Evolutionary conservation across 1,140 invertebrate genomes (phyloP).

Genomic region (Babylonia areolata): DNA sequence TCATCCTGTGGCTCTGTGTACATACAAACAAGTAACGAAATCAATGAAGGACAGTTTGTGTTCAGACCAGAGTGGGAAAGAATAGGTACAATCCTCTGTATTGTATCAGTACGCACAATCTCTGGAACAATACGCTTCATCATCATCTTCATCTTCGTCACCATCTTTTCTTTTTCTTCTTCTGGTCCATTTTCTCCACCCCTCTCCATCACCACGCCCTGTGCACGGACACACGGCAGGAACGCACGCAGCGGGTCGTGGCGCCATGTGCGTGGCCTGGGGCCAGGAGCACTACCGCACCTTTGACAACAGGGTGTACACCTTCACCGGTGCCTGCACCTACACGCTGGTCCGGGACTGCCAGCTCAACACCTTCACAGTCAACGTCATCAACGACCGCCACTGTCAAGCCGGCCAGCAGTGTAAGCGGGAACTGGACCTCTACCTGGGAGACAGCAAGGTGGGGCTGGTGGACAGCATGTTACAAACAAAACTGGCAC

Average conservation of each 20-base stretch:
- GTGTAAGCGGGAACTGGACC: constrained; percentile 61
- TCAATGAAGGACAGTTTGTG: too few relatives aligned
- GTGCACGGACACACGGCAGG: background rate
- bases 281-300: constrained; percentile 80
- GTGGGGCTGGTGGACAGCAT: background rate
- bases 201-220: too few relatives aligned
- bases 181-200: too few relatives aligned
- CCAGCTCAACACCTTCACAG: constrained; percentile 55
- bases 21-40: too few relatives aligned
- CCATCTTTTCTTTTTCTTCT: too few relatives aligned
- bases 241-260: background rate
- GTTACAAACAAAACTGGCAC: too few relatives aligned
- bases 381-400: constrained; percentile 63
- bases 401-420: constrained; percentile 46
- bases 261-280: constrained; percentile 84
- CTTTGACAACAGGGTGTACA: constrained; percentile 85
- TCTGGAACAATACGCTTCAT: too few relatives aligned
- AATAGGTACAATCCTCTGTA: too few relatives aligned
- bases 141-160: too few relatives aligned
- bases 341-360: constrained; percentile 41
- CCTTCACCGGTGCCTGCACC: constrained; percentile 65
- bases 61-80: too few relatives aligned
- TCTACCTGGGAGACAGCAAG: constrained; percentile 57
- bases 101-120: too few relatives aligned
- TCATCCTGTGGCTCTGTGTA: too few relatives aligned